Evolutionary conservation across 2,888 invertebrate genomes (phyloP), one percentile per base, ranked within the genome.

Genomic region (Oasisia sp.): DNA sequence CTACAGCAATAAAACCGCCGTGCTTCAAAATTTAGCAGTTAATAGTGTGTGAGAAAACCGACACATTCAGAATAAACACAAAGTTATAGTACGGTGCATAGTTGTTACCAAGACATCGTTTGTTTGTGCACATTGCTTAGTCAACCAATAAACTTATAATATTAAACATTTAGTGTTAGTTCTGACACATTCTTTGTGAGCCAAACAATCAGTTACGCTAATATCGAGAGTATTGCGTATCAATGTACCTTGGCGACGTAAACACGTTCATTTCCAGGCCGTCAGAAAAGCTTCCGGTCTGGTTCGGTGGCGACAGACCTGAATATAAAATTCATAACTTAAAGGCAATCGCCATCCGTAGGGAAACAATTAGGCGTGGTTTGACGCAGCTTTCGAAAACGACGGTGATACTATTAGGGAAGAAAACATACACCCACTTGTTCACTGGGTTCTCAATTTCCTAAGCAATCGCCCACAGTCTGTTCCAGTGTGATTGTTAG

Each of bases 251-350:
- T 27, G 74, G n/a, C 74, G 74, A 74, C 14, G 74, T 19, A 19
- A 74, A 27, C 27, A 74, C 74, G 74, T 7, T 74, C 74, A 74
- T 74, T 74, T 74, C 74, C n/a, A 74, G 74, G 74, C n/a, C 74
- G 74, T 74, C 74, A 27, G 14, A 27, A 19, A 7, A 74, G n/a
- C 27, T 1, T 74, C 27, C 27, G 27, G n/a, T 74, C 74, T 74
- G 74, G 27, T 27, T n/a, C n/a, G 74, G 27, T 19, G 74, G 74
- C 74, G 74, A 27, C 27, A 74, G 27, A 74, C 74, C 74, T 92
- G n/a, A 91, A 58, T 45, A 91, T 93, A 89, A 38, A 38, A 38
- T 2, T 38, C 38, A 38, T 38, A 38, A 38, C 38, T 38, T 38
- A 38, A 38, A 38, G 38, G 4, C 38, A 38, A 38, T 38, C 4